These are phyloP conservation scores for Drosophila cyrtoloma DNA, from an alignment of 2,888 invertebrate genomes.

Conservation along the genomic window DNA sequence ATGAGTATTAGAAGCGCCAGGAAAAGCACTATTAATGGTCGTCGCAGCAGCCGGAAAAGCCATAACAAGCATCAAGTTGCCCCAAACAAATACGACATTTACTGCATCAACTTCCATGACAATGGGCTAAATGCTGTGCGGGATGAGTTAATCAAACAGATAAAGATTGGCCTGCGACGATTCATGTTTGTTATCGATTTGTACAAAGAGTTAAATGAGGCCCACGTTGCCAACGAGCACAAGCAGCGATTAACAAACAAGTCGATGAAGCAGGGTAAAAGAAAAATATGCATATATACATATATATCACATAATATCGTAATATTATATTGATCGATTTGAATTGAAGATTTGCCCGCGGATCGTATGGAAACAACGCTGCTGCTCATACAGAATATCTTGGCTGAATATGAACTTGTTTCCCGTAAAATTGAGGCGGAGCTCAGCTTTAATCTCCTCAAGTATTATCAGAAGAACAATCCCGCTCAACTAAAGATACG, in stretches of 20 bases:
- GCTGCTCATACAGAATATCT: slow-evolving; percentile 39
- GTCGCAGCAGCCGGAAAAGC: slow-evolving; percentile 27
- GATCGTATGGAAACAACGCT: slow-evolving; percentile 40
- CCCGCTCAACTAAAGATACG: slow-evolving; percentile 55
- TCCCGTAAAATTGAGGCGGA: slow-evolving; percentile 47
- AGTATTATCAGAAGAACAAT: slow-evolving; percentile 50
- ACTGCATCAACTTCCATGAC: slow-evolving; percentile 73
- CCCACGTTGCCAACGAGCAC: background rate
- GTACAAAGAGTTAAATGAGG: slow-evolving; percentile 50
- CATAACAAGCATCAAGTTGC: accelerated
- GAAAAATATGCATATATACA: background rate
- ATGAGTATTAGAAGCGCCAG: slow-evolving; percentile 48
- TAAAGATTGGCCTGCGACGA: slow-evolving; percentile 63
- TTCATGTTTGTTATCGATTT: slow-evolving; percentile 73
- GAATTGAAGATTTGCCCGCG: slow-evolving; percentile 6
- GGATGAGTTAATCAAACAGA: slow-evolving; percentile 68
- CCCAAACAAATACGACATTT: slow-evolving; percentile 54
- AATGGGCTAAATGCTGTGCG: slow-evolving; percentile 64
- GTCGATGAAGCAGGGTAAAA: slow-evolving; percentile 24
- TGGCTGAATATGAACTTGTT: slow-evolving; percentile 41
- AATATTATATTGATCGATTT: background rate
- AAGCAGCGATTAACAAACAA: slow-evolving; percentile 16
- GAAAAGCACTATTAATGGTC: slow-evolving; percentile 10
- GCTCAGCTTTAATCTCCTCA: slow-evolving; percentile 49
- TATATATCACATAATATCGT: background rate